phyloP scores from a whole-genome alignment of 2,797 vertebrate species.

The Orientallactaga sibirica region DNA sequence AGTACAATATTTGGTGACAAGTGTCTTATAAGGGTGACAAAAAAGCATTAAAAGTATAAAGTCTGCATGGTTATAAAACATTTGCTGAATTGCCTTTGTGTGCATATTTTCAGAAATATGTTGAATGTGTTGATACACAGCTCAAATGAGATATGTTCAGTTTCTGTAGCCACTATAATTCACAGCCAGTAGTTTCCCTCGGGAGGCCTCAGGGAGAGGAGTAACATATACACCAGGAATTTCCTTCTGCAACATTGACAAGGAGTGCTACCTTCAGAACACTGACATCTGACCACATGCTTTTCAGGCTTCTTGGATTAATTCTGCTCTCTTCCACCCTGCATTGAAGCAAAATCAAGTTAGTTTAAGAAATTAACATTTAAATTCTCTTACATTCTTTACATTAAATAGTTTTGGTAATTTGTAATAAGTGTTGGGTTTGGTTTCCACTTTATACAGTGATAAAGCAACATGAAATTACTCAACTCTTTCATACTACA shows the following conservation, averaged over 20 bases:
- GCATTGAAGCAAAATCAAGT: neutral
- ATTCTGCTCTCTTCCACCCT: neutral
- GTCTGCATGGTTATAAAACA: neutral
- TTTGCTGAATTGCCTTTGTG: neutral
- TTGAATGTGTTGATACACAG: neutral
- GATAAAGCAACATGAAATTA: neutral
- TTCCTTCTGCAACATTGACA: neutral
- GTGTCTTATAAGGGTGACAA: neutral
- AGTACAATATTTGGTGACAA: neutral
- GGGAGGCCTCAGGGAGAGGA: neutral
- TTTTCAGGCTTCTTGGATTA: neutral
- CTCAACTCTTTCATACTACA: neutral
- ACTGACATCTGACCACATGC: no score
- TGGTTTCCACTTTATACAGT: neutral
- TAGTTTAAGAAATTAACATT: conserved; percentile 3
- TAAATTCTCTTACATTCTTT: neutral
- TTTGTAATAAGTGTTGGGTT: neutral
- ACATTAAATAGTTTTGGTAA: neutral
- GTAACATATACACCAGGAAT: neutral
- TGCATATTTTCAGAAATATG: neutral
- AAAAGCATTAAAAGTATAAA: neutral
- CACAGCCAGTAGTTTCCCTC: neutral
- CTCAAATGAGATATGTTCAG: neutral
- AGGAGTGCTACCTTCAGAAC: neutral
- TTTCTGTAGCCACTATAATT: neutral